phyloP scores from a whole-genome alignment of 2,113 vertebrate species.

The Callipepla squamata region DNA sequence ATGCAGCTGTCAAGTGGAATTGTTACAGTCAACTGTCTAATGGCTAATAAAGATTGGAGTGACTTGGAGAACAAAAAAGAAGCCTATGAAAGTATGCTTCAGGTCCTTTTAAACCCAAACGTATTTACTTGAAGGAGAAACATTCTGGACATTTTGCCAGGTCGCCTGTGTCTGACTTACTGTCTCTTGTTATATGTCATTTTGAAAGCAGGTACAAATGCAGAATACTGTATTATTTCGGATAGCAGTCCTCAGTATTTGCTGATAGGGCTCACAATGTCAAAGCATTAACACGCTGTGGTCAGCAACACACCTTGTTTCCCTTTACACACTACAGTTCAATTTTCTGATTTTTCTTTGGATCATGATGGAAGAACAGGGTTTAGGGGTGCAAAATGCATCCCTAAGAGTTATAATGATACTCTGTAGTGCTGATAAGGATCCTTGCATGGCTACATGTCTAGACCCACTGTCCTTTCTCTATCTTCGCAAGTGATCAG shows the following conservation, averaged over 20 bases:
- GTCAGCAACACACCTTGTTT: neutral
- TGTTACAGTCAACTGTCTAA: neutral
- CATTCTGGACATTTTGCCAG: neutral
- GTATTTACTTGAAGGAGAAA: neutral
- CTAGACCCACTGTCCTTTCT: neutral
- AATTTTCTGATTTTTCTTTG: neutral
- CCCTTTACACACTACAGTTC: neutral
- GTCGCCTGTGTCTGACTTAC: neutral
- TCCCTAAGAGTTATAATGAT: neutral
- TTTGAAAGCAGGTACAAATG: constrained; percentile 3
- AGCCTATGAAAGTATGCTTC: neutral
- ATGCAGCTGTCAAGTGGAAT: constrained; percentile 4
- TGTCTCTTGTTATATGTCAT: neutral
- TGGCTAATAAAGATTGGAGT: neutral
- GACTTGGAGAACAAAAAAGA: neutral
- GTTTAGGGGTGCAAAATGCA: neutral
- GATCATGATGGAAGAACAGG: neutral
- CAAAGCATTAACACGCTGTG: neutral
- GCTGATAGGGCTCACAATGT: neutral
- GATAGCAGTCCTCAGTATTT: neutral
- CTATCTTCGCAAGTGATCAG: neutral
- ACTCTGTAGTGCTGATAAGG: neutral
- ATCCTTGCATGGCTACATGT: neutral
- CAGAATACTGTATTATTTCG: neutral
- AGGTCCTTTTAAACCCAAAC: neutral